Evolutionary conservation across 1,140 invertebrate genomes (phyloP).

Genomic region (Eumaeus atala): DNA sequence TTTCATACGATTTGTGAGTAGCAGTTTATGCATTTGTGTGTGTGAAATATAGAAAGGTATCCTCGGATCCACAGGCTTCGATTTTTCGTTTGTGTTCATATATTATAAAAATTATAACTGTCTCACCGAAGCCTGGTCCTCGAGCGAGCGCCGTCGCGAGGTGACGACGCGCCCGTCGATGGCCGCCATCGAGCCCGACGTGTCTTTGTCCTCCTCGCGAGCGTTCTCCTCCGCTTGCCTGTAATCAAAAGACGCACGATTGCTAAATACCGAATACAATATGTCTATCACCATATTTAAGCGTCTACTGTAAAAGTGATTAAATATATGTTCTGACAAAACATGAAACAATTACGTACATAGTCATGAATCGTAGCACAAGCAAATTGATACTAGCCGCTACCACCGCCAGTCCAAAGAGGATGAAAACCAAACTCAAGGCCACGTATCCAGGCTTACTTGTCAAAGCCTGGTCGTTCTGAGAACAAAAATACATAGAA

Average conservation of each 20-base stretch:
- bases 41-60: too few relatives aligned
- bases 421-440: slow-evolving; percentile 96
- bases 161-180: slow-evolving; percentile 41
- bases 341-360: slow-evolving; percentile 76
- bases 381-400: slow-evolving; percentile 98
- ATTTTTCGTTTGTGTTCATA: too few relatives aligned
- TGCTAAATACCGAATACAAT: too few relatives aligned
- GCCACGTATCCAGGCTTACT: slow-evolving; percentile 97
- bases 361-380: slow-evolving; percentile 98
- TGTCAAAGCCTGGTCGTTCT: slow-evolving; percentile 95
- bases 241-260: not conserved
- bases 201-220: slow-evolving; percentile 61
- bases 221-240: slow-evolving; percentile 67
- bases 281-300: too few relatives aligned
- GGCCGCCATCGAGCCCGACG: slow-evolving; percentile 41
- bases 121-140: slow-evolving; percentile 61
- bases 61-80: too few relatives aligned
- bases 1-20: too few relatives aligned
- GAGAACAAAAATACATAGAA: slow-evolving; percentile 38
- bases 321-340: too few relatives aligned
- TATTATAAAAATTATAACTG: not conserved
- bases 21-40: too few relatives aligned
- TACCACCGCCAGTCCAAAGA: slow-evolving; percentile 97
- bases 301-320: too few relatives aligned
- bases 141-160: slow-evolving; percentile 40